Evolutionary conservation across 2,113 vertebrate genomes (phyloP).

Genomic region (Channa maculata): DNA sequence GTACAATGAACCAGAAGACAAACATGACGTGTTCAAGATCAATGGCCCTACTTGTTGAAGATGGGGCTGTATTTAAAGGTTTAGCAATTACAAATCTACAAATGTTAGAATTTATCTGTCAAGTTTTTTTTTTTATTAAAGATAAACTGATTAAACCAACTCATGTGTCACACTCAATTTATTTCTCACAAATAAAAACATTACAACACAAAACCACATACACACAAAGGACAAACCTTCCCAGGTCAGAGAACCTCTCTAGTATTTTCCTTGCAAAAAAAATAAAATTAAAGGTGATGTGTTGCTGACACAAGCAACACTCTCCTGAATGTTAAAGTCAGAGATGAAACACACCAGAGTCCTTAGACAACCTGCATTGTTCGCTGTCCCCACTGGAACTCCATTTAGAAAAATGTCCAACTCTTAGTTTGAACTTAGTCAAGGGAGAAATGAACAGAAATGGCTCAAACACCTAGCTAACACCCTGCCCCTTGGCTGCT

Average conservation of each 20-base stretch:
- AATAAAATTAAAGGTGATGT: slow-evolving; percentile 41
- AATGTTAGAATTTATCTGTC: too few species aligned
- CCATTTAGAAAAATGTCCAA: slow-evolving; percentile 14
- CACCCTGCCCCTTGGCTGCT: slow-evolving; percentile 20
- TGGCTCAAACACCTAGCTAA: slow-evolving; percentile 42
- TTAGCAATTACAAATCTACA: too few species aligned
- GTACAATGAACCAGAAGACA: too few species aligned
- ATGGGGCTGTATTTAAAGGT: background rate
- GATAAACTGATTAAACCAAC: too few species aligned
- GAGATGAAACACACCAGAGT: slow-evolving; percentile 41
- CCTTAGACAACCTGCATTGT: slow-evolving; percentile 13
- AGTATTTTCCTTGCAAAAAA: slow-evolving; percentile 10
- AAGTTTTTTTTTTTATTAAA: too few species aligned
- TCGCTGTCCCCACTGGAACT: background rate
- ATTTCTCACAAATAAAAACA: slow-evolving; percentile 12
- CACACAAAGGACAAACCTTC: slow-evolving; percentile 20
- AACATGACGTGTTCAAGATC: too few species aligned
- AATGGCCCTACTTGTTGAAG: too few species aligned
- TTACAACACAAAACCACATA: slow-evolving; percentile 1
- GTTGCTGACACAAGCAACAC: slow-evolving; percentile 32
- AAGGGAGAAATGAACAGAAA: slow-evolving; percentile 53
- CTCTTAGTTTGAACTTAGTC: slow-evolving; percentile 32
- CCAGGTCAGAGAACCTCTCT: slow-evolving; percentile 37
- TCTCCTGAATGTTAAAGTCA: slow-evolving; percentile 54
- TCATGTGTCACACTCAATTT: slow-evolving; percentile 11